These are phyloP conservation scores for Diaphora mendica DNA, from an alignment of 2,888 invertebrate species.

Conservation along the genomic window DNA sequence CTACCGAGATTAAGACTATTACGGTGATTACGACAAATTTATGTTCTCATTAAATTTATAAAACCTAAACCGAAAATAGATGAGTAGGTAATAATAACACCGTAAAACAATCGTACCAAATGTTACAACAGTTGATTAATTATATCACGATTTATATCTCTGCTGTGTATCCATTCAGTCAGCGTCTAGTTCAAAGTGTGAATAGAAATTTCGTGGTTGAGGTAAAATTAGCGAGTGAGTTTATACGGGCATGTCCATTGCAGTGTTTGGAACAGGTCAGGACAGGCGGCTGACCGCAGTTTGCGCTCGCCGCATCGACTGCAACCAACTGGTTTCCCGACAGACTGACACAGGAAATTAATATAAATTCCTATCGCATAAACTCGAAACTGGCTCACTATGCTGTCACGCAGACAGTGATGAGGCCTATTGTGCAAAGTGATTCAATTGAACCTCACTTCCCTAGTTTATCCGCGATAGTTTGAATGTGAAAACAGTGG, in stretches of 20 bases:
- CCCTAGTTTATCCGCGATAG: slow-evolving; percentile 69
- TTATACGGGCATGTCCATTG: slow-evolving; percentile 78
- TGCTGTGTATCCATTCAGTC: slow-evolving; percentile 35
- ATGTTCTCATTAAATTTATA: slow-evolving; percentile 14
- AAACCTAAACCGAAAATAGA: slow-evolving; percentile 17
- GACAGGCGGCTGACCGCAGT: slow-evolving; percentile 76
- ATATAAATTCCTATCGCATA: slow-evolving; percentile 83
- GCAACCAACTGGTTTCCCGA: slow-evolving; percentile 74
- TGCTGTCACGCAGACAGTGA: slow-evolving; percentile 71
- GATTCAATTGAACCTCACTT: slow-evolving; percentile 74
- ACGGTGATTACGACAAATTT: no score
- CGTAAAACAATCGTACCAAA: slow-evolving; percentile 3
- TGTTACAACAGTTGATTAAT: slow-evolving; percentile 31
- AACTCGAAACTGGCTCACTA: slow-evolving; percentile 70
- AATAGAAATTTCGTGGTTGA: slow-evolving; percentile 70
- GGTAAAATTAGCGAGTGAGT: slow-evolving; percentile 78
- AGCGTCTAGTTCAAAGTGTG: slow-evolving; percentile 56
- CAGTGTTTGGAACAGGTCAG: slow-evolving; percentile 75
- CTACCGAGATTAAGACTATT: not conserved
- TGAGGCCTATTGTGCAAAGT: slow-evolving; percentile 78
- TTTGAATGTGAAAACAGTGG: slow-evolving; percentile 66
- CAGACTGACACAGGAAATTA: slow-evolving; percentile 81
- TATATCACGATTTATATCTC: slow-evolving; percentile 36
- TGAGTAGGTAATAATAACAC: not conserved
- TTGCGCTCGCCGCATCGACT: slow-evolving; percentile 74